Evolutionary conservation across 2,888 invertebrate species (phyloP), one percentile per base, ranked within the genome.

Genomic region (Chelonus formosanus): DNA sequence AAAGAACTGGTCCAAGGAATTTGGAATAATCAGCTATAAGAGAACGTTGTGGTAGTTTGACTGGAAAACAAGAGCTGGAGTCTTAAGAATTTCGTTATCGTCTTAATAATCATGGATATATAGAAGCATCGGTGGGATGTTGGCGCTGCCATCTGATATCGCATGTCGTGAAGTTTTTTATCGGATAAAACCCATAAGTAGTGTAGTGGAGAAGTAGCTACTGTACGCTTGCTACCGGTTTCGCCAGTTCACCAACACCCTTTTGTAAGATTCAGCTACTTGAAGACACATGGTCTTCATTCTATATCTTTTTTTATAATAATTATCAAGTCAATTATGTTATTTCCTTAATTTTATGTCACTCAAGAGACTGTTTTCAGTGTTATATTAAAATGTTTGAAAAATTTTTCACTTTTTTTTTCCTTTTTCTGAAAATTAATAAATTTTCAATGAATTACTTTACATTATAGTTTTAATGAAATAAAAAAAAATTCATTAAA

Each of bases 211-310:
- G 36, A n/a, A 54, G 63, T 58, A 63, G 67, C 67, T 64, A 64
- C 65, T 44, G 66, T 68, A 61, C 43, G 40, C 52, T 34, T 44
- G 71, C 72, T 72, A 72, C 72, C 71, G 72, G 71, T 72, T 71
- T 63, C 70, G 67, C 68, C 67, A 63, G 71, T 62, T 71, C 63
- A 71, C 71, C 68, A 64, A 68, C 63, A 67, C 63, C 60, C 48
- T 55, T 34, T 5, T 5, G 55, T 55, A 59, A 52, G 45, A 56
- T 59, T 10, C 48, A 34, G 34, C 32, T 10, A 3, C 44, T 10
- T 6, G 8, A n/a, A 47, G 45, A 31, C 52, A 48, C 48, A 32
- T 3, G 4, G 3, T 40, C 40, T 52, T 32, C 34, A 52, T 52
- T 52, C 52, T 2, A 52, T 52, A 40, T 5, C 1, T 32, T 32